Evolutionary conservation across 1,140 invertebrate species (phyloP).

Genomic region (Scaptomyza pallida): DNA sequence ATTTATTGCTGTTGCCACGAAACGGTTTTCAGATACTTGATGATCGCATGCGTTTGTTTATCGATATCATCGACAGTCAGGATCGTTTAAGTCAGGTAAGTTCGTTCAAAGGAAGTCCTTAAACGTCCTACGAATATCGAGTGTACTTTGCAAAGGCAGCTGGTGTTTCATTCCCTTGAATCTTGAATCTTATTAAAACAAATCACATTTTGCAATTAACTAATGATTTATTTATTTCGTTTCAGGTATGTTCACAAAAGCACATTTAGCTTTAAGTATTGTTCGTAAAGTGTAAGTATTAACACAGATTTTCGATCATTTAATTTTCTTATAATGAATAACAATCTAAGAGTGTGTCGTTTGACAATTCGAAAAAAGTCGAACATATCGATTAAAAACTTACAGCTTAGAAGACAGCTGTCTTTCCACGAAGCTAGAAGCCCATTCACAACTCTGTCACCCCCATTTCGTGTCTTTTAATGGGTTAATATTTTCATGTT

Average conservation of each 20-base stretch:
- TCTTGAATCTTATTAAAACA: not conserved
- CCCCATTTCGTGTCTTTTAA: too few species aligned
- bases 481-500: too few species aligned
- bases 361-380: too few species aligned
- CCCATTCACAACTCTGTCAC: too few species aligned
- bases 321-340: too few species aligned
- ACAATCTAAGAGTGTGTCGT: too few species aligned
- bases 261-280: too few species aligned
- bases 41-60: constrained; percentile 90
- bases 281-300: not conserved
- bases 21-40: constrained; percentile 90
- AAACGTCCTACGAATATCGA: too few species aligned
- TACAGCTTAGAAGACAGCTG: too few species aligned
- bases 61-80: constrained; percentile 92
- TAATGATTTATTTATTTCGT: constrained; percentile 14
- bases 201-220: not conserved
- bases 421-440: too few species aligned
- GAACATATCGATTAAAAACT: too few species aligned
- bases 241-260: constrained; percentile 53
- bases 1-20: constrained; percentile 87
- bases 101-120: not conserved
- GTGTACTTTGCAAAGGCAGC: constrained; percentile 28
- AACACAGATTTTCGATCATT: not conserved
- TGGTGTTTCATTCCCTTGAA: not conserved
- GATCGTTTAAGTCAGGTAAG: constrained; percentile 91